Evolutionary conservation across 2,797 vertebrate species (phyloP), one percentile per base, ranked within the genome.

Genomic region (Macrochelys suwanniensis): DNA sequence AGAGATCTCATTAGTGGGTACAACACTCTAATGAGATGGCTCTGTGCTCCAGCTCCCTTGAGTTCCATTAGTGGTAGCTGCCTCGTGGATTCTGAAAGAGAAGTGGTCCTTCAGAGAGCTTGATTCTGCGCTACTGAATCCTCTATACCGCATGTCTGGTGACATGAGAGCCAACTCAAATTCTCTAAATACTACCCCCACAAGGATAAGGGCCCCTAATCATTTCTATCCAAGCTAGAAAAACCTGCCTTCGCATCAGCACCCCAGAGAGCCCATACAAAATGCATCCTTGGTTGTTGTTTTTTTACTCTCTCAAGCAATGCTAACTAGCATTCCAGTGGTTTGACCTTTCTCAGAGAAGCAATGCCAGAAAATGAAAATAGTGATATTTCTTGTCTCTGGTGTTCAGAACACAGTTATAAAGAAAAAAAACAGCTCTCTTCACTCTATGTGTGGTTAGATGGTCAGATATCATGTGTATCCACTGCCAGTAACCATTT

Each of bases 281-380:
- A 78, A 96, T 95, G 85, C 25, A 82, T 37, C 23, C 4, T 16
- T 95, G 78, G 65, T 50, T 82, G 56, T 6, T 91, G 94, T 96
- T 95, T 51, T 31, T 28, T 28, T 6, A 31, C 12, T 84, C 59
- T 89, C 80, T 89, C 96, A 61, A 82, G 92, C 77, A 91, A 33
- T 68, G 68, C 90, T 89, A 86, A 89, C 92, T 17, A 89, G 88
- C 97, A 95, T 97, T 97, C 94, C 95, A 88, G 86, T 59, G 93
- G 95, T 82, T 97, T 95, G 94, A 93, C 94, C 96, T 95, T 96
- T 95, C 94, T 95, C 7, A 6, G 87, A 95, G 96, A 97, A 97
- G 84, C 89, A 42, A 83, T 94, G 78, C 92, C 84, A 95, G 53
- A 49, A 74, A 51, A 89, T 42, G 54, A 91, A 97, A 95, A 87